A percentile compares a stretch with the other conserved stretches of the same genome.
phyloP scores from a whole-genome alignment of 2,797 vertebrate species.

The Oreochromis grahami region DNA sequence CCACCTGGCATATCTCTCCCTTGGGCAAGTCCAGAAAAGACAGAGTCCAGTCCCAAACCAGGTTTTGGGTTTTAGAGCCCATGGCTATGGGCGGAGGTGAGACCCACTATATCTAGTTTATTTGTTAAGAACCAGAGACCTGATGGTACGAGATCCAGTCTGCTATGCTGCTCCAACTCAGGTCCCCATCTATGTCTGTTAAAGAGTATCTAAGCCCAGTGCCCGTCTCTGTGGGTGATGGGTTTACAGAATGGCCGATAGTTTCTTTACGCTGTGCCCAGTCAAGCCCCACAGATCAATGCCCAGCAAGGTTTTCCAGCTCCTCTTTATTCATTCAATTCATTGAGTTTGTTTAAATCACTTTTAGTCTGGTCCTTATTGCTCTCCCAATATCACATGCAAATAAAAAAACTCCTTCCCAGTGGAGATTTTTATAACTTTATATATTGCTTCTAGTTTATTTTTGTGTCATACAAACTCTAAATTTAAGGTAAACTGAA shows the following conservation, averaged over 20 bases:
- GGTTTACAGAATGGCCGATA: accelerated
- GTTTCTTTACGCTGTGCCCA: neutral
- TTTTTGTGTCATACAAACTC: neutral
- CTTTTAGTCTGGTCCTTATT: neutral
- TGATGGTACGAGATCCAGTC: neutral
- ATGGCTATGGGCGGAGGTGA: neutral
- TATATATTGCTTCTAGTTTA: neutral
- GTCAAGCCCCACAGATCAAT: accelerated
- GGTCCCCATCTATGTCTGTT: neutral
- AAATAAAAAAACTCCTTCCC: neutral
- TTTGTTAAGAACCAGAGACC: neutral
- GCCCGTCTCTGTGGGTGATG: neutral
- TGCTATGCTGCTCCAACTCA: neutral
- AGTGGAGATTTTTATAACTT: neutral
- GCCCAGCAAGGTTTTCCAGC: neutral
- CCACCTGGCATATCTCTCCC: neutral
- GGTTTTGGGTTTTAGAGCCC: neutral
- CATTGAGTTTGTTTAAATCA: accelerated
- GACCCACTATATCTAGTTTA: accelerated
- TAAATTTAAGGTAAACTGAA: neutral
- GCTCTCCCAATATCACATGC: neutral
- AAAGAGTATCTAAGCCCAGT: neutral
- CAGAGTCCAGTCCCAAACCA: neutral
- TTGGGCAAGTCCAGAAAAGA: neutral
- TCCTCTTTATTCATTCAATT: accelerated